Evolutionary conservation across 2,888 invertebrate genomes (phyloP).

Genomic region (Chrysopilus asiliformis): DNA sequence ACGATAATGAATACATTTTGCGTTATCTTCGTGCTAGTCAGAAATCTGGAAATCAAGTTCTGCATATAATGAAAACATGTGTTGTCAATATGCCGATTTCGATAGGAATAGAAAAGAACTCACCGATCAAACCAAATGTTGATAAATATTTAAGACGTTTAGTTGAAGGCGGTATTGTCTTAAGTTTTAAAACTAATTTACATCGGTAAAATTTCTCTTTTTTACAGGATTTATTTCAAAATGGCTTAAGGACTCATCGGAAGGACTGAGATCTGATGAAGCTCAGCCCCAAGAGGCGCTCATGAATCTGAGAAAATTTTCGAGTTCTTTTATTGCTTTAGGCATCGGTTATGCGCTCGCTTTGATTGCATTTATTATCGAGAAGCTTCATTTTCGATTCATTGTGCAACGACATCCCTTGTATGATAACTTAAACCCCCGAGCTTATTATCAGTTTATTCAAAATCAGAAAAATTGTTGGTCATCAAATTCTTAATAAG

Average conservation of each 20-base stretch:
- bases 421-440: slow-evolving; percentile 48
- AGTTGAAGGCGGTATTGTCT: slow-evolving; percentile 49
- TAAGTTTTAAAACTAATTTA: neutral
- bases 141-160: slow-evolving; percentile 53
- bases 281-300: slow-evolving; percentile 54
- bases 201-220: neutral
- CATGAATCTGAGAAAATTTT: slow-evolving; percentile 64
- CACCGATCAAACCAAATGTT: slow-evolving; percentile 55
- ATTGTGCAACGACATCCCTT: slow-evolving; percentile 51
- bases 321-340: slow-evolving; percentile 63
- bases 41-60: slow-evolving; percentile 21
- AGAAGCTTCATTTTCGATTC: slow-evolving; percentile 53
- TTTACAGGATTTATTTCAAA: slow-evolving; percentile 56
- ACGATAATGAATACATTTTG: slow-evolving; percentile 61
- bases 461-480: no score
- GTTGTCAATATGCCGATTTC: slow-evolving; percentile 69
- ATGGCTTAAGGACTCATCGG: slow-evolving; percentile 64
- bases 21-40: slow-evolving; percentile 47
- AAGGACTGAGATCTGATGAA: slow-evolving; percentile 43
- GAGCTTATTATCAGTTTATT: slow-evolving; percentile 23
- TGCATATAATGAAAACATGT: slow-evolving; percentile 75
- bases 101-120: slow-evolving; percentile 68
- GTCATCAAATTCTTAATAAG: no score
- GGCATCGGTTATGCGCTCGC: slow-evolving; percentile 53
- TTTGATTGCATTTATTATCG: slow-evolving; percentile 42